Evolutionary conservation across 2,797 vertebrate genomes (phyloP), one percentile per base, ranked within the genome.

Genomic region (Loris lydekkerianus): DNA sequence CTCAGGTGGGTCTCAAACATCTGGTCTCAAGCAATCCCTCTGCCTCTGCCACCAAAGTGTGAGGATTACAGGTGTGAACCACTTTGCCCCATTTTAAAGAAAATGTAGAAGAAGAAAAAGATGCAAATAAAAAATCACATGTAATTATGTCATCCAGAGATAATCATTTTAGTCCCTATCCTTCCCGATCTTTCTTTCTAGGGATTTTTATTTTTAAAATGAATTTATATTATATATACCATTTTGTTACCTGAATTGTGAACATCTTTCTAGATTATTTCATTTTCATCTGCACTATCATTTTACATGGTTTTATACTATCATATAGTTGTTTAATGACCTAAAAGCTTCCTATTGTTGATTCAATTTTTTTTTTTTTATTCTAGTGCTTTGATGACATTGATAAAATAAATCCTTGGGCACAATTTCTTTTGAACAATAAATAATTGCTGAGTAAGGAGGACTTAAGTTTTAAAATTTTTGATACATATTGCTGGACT

Each of bases 161-260:
- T 91, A 75, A 88, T 82, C 29, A 85, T 72, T 92, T 95, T 83
- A 37, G 61, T 90, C 3, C 34, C 40, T 70, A 49, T 31, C 37
- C 37, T 94, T 20, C 10, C 2, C 20, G 37, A 63, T 93, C 27
- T 86, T 83, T 76, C 40, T 89, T 56, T 78, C 63, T 37, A 61
- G 34, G 43, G 18, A 82, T 82, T 85, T 87, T 70, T 60, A 18
- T 76, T 69, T 80, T 82, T 49, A 37, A 86, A 69, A n/a, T 73
- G 40, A 95, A 8, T 78, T 86, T 63, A 53, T 73, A 60, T 82
- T 83, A 11, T 61, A 4, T 86, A 87, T 80, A 11, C 10, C 56
- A 80, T 63, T 96, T 97, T 60, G n/a, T 91, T 92, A 56, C 20
- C 53, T 94, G 37, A 60, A 70, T 77, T 56, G 14, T 78, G 40